phyloP scores from a whole-genome alignment of 2,888 invertebrate genomes.

The Blomia tropicalis region DNA sequence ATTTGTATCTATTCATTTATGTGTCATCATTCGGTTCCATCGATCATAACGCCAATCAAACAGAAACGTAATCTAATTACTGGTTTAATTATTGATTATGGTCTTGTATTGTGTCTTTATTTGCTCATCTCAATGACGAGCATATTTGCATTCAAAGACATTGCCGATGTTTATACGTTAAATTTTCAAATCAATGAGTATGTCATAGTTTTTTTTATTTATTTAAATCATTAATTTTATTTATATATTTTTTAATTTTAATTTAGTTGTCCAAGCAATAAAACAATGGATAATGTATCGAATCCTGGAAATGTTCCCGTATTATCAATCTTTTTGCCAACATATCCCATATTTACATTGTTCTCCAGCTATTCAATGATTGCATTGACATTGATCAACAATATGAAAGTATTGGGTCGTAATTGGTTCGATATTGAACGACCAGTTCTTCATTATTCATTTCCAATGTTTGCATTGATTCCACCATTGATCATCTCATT shows the following conservation, averaged over 20 bases:
- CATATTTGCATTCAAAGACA: slow-evolving; percentile 58
- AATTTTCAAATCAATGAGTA: slow-evolving; percentile 51
- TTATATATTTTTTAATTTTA: background rate
- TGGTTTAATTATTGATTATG: slow-evolving; percentile 62
- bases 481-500: slow-evolving; percentile 73
- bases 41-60: slow-evolving; percentile 70
- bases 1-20: slow-evolving; percentile 95
- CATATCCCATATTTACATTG: slow-evolving; percentile 88
- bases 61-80: slow-evolving; percentile 48
- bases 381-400: slow-evolving; percentile 83
- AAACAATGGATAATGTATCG: slow-evolving; percentile 24
- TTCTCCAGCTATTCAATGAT: slow-evolving; percentile 93
- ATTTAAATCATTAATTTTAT: background rate
- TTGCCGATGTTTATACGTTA: slow-evolving; percentile 80
- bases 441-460: slow-evolving; percentile 34
- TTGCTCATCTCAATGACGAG: slow-evolving; percentile 73
- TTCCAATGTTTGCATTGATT: slow-evolving; percentile 56
- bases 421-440: slow-evolving; percentile 36
- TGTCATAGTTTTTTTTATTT: background rate
- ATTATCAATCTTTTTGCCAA: slow-evolving; percentile 64
- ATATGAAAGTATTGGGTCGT: slow-evolving; percentile 48
- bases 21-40: slow-evolving; percentile 95
- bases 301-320: slow-evolving; percentile 22
- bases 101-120: slow-evolving; percentile 69
- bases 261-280: background rate